Evolutionary conservation across 2,113 vertebrate species (phyloP).

Genomic region (Platysteira castanea): DNA sequence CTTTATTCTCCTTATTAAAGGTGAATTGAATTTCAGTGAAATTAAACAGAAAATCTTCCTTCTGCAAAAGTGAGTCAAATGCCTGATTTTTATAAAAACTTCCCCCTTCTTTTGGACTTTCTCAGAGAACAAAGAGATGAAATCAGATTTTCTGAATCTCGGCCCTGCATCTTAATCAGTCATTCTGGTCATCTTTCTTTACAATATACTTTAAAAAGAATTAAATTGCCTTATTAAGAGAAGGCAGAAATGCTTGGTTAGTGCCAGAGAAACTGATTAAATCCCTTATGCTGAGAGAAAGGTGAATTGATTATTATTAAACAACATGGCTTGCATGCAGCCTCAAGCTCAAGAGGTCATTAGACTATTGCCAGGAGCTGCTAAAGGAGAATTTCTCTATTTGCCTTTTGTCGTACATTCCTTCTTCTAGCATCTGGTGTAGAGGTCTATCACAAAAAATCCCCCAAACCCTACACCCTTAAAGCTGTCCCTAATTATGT

Average conservation of each 20-base stretch:
- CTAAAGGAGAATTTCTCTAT: not conserved
- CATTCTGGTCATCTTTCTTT: not conserved
- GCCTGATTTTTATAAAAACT: not conserved
- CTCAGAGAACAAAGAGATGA: not conserved
- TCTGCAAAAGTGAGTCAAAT: not conserved
- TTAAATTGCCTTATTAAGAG: not conserved
- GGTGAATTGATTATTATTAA: not conserved
- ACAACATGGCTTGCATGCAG: not conserved
- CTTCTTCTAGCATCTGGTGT: not conserved
- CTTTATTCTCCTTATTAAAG: not conserved
- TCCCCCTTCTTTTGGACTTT: fast-evolving
- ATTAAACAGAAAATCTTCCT: not conserved
- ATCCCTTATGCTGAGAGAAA: not conserved
- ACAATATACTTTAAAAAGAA: not conserved
- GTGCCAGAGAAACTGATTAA: not conserved
- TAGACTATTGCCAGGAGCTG: not conserved
- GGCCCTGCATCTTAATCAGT: not conserved
- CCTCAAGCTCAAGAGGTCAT: not conserved
- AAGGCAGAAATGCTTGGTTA: not conserved
- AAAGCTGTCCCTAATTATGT: not conserved
- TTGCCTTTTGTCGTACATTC: not conserved
- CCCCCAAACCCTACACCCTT: not conserved
- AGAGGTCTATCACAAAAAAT: not conserved
- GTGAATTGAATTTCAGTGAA: not conserved
- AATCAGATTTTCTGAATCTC: not conserved